Base-by-base conservation (phyloP, 2,888 invertebrate genomes). In the Nebria brevicollis region DNA sequence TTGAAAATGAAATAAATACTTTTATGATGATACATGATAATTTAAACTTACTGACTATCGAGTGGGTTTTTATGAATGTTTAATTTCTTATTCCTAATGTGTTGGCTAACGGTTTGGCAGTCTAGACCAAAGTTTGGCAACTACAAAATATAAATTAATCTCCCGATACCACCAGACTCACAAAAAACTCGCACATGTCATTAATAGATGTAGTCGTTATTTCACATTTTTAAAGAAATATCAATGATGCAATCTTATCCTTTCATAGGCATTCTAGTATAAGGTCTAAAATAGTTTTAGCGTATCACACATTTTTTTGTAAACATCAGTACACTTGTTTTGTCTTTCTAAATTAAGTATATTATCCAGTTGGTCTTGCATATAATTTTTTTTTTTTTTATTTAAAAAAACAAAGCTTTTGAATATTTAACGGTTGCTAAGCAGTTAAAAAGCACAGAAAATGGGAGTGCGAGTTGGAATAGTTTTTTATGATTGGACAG, bases 1-100 rank as follows among this genome's bases (percentile, higher is more conserved):
- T 54, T 54, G 54, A 54, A 11, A 54, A 13, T 3, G 4, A 11
- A 54, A 54, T 11, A 11, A 54, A 54, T 54, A 13, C 8, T 54
- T 8, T 11, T 8, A 54, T 54, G 54, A 7, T 7, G 54, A 11
- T 11, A 13, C 13, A 54, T 54, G 54, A 54, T 54, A 54, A 54
- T 54, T 54, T 8, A 54, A 54, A 54, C 11, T 54, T 54, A 11
- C 8, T 54, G 54, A 13, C 13, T 54, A 54, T 54, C 54, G 54
- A 54, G 54, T 54, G 54, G 54, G 54, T 54, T 54, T 54, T 54
- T 54, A 54, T 54, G 54, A 54, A 54, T 54, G 54, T 54, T 54
- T 54, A 54, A 54, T 54, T 54, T 54, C 54, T 54, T 54, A 54
- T 54, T 54, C 54, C 13, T 54, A 54, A 54, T 54, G 54, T 54